phyloP scores from a whole-genome alignment of 2,113 vertebrate species.

The Condylura cristata region DNA sequence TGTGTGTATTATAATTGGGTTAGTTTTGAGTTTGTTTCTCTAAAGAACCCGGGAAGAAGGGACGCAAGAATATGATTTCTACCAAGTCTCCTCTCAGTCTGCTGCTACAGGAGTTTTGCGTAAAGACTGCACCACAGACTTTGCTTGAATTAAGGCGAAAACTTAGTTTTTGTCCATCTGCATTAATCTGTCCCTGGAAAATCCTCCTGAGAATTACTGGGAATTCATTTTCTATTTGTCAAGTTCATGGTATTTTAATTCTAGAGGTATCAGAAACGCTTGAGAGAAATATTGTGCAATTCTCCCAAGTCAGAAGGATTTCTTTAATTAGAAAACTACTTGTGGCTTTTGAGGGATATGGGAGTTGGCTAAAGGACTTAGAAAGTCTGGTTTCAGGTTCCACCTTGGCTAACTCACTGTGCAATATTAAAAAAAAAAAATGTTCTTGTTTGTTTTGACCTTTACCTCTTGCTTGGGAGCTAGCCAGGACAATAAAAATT shows the following conservation, averaged over 20 bases:
- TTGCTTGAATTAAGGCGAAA: not conserved
- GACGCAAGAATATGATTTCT: not conserved
- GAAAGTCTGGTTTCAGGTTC: not conserved
- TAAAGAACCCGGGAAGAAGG: not conserved
- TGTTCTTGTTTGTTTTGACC: not conserved
- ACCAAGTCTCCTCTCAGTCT: not conserved
- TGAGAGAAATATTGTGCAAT: not conserved
- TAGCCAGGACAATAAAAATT: not conserved
- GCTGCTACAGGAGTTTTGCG: not conserved
- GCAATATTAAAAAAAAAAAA: not conserved
- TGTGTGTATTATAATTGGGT: not conserved
- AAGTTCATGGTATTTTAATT: not conserved
- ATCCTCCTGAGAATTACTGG: not conserved
- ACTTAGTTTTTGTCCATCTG: not conserved
- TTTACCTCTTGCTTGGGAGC: not conserved
- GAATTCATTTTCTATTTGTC: not conserved
- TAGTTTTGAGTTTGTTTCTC: not conserved
- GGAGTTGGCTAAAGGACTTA: not conserved
- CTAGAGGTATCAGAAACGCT: not conserved
- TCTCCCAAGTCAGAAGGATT: not conserved
- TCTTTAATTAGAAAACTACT: constrained; percentile 25
- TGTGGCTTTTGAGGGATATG: not conserved
- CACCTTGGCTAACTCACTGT: not conserved
- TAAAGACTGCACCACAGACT: not conserved
- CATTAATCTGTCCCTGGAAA: not conserved